These are phyloP conservation scores for Tipula vernalis DNA, from an alignment of 2,888 invertebrate genomes.

Conservation along the genomic window DNA sequence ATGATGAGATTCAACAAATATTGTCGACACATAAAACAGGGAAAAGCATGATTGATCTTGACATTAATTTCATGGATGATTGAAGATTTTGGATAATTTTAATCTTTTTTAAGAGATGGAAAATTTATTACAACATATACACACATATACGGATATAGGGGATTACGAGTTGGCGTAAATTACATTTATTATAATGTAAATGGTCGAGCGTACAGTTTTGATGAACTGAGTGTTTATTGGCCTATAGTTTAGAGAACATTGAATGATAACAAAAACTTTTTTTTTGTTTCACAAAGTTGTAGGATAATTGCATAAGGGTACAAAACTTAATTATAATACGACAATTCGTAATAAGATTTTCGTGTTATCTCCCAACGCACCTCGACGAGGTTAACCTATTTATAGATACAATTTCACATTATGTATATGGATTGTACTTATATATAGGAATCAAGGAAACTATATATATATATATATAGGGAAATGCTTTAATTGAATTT, in stretches of 20 bases:
- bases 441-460: background rate
- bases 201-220: no score
- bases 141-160: background rate
- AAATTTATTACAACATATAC: background rate
- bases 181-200: no score
- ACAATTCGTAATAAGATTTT: background rate
- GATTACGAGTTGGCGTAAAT: background rate
- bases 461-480: background rate
- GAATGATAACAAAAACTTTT: background rate
- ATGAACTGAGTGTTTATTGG: no score
- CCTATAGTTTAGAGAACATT: no score
- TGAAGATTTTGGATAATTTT: background rate
- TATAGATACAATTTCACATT: background rate
- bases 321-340: background rate
- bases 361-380: background rate
- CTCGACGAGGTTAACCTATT: background rate
- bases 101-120: background rate
- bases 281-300: background rate
- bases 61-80: background rate
- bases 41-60: background rate
- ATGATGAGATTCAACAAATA: no score
- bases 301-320: background rate
- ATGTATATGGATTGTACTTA: background rate
- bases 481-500: background rate
- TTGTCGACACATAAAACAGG: background rate